Evolutionary conservation across 2,113 vertebrate species (phyloP), one percentile per base, ranked within the genome.

Genomic region (Grammomys surdaster): DNA sequence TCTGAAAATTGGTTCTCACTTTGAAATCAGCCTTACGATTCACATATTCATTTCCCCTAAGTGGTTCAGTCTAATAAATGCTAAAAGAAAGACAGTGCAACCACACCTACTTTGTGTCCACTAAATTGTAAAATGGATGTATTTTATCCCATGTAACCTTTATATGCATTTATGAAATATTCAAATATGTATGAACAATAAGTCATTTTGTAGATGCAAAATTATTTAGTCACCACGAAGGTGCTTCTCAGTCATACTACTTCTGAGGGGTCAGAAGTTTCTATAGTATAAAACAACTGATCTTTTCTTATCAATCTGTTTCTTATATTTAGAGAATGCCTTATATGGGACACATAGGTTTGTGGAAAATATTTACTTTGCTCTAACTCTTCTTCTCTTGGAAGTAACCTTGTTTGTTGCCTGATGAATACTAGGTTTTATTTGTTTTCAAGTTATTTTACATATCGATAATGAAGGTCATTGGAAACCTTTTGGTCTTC

Each of bases 11-110:
- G 63, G 28, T 24, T 81, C 24, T 33, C 95, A 94, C 93, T 96
- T 94, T 96, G 70, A 97, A 94, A 89, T 77, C 72, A 95, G 67
- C 14, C 8, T 58, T 60, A 60, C 95, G 33, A 7, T 92, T 96
- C 89, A 89, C 36, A 80, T 5, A 60, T 22, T 3, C 7, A 69
- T 97, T 94, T 85, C 33, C n/a, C 51, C 12, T 54, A 93, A 97
- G 89, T 93, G 78, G 87, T 31, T 94, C 77, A 91, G 7, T 96
- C 36, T 89, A 73, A 82, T 72, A 88, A 94, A 33, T 85, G 33
- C 54, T 97, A 65, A 93, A 91, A 91, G 88, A 93, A 82, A 86
- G 4, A 40, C 3, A 56, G 90, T 40, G 19, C 24, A 78, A 63
- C 95, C 46, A 90, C 22, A 94, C 26, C 54, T 4, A 86, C 40